phyloP scores from a whole-genome alignment of 2,797 vertebrate species.

The Hylomyscus alleni region DNA sequence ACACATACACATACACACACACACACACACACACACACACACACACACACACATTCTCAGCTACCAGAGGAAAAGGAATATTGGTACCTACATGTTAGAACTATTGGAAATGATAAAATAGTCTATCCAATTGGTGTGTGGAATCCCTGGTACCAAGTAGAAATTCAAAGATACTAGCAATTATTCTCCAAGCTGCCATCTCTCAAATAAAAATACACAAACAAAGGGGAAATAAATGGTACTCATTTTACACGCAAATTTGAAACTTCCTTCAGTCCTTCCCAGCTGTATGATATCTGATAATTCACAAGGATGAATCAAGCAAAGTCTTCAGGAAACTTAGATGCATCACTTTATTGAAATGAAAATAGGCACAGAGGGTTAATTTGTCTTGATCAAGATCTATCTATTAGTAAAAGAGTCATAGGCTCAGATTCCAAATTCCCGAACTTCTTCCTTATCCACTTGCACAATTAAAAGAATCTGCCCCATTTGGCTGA shows the following conservation, averaged over 20 bases:
- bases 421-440: neutral
- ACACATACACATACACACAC: too few species aligned
- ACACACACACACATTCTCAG: neutral
- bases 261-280: neutral
- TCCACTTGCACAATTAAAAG: neutral
- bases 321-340: neutral
- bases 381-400: neutral
- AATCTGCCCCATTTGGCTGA: neutral
- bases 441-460: neutral
- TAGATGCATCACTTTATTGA: neutral
- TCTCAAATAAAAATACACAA: neutral
- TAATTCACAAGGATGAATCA: neutral
- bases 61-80: neutral
- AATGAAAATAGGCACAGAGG: neutral
- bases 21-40: too few species aligned
- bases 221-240: neutral
- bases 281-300: neutral
- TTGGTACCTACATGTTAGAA: neutral
- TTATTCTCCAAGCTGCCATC: neutral
- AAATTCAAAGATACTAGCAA: neutral
- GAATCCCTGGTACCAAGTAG: neutral
- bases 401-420: neutral
- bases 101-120: neutral
- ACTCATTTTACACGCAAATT: neutral
- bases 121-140: neutral